phyloP scores from a whole-genome alignment of 2,113 vertebrate genomes.

The Deroptyus accipitrinus region DNA sequence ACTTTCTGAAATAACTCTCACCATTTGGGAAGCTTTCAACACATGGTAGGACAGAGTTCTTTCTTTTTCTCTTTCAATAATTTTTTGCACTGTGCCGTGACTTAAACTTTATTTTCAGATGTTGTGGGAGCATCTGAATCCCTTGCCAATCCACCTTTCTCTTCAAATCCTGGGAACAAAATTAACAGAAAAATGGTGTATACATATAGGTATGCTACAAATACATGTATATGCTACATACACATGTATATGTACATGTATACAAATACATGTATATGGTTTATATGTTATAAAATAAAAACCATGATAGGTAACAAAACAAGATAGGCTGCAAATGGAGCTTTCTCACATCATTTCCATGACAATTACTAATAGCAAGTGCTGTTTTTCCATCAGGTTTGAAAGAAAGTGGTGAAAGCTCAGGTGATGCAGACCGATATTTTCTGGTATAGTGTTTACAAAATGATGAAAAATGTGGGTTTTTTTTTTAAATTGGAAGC shows the following conservation, averaged over 20 bases:
- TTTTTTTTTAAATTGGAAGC: neutral
- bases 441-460: neutral
- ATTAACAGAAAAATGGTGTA: neutral
- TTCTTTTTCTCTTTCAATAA: slow-evolving; percentile 20
- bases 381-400: neutral
- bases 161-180: neutral
- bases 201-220: neutral
- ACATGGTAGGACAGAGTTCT: neutral
- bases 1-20: slow-evolving; percentile 36
- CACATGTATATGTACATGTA: neutral
- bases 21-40: slow-evolving; percentile 56
- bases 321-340: neutral
- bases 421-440: neutral
- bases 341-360: neutral
- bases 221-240: neutral
- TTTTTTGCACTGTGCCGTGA: neutral
- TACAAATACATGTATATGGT: neutral
- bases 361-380: neutral
- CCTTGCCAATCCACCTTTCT: neutral
- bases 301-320: neutral
- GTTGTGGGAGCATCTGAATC: slow-evolving; percentile 28
- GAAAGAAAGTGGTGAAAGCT: neutral
- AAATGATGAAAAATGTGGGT: neutral
- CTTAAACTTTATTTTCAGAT: slow-evolving; percentile 41
- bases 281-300: neutral